A percentile compares a stretch with the other conserved stretches of the same genome.
These are phyloP conservation scores for Macrophya alboannulata DNA, from an alignment of 2,888 invertebrate species.

Conservation along the genomic window DNA sequence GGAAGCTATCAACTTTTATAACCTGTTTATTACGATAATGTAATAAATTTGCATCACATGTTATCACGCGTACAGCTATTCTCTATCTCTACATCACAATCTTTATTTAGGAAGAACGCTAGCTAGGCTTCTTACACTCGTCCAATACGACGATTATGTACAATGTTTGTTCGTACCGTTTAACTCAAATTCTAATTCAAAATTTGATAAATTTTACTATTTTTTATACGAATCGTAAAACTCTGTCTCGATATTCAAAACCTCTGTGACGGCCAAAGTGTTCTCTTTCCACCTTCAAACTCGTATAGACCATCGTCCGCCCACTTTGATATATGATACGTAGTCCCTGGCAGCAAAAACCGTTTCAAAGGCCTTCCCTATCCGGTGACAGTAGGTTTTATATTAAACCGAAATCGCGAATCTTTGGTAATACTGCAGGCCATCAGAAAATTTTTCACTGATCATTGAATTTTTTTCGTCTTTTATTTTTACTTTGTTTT, in stretches of 20 bases:
- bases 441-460: background rate
- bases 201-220: background rate
- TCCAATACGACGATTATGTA: background rate
- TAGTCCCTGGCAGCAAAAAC: constrained; percentile 64
- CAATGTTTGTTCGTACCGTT: background rate
- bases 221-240: no score
- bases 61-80: constrained; percentile 64
- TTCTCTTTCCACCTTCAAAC: background rate
- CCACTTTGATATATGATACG: constrained; percentile 74
- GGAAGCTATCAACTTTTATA: constrained; percentile 74
- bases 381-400: constrained; percentile 66
- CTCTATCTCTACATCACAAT: constrained; percentile 56
- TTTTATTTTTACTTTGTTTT: background rate
- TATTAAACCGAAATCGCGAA: constrained; percentile 69
- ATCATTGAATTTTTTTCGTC: background rate
- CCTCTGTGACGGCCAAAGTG: background rate
- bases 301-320: background rate
- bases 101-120: background rate
- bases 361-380: constrained; percentile 71
- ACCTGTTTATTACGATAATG: constrained; percentile 76
- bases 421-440: background rate
- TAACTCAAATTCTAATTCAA: background rate
- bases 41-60: constrained; percentile 73
- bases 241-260: no score
- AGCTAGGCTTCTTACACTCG: background rate